phyloP scores from a whole-genome alignment of 23 tunicate genomes.

The Trididemnum clinides region DNA sequence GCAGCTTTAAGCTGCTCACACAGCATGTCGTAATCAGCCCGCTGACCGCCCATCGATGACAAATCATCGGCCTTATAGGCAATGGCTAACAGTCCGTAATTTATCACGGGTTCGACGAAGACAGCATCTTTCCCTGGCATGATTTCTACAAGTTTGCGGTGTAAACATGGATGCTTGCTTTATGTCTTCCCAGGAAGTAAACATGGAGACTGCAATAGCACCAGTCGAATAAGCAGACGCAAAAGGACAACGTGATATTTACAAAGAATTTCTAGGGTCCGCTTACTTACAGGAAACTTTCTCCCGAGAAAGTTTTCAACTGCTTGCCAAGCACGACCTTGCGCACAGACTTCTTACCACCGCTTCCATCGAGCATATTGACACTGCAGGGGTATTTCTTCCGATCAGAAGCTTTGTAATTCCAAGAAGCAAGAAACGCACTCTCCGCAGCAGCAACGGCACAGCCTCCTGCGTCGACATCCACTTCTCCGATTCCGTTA shows the following conservation, averaged over 20 bases:
- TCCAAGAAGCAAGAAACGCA: constrained; percentile 75
- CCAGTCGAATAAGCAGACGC: no score
- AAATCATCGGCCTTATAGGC: no score
- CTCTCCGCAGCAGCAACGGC: constrained; percentile 81
- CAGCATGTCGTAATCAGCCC: no score
- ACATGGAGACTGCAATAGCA: background rate
- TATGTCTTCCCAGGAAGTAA: background rate
- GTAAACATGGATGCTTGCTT: background rate
- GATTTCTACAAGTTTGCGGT: background rate
- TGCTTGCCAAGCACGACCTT: no score
- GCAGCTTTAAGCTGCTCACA: no score
- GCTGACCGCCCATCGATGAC: no score
- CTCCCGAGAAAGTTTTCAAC: background rate
- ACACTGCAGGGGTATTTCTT: constrained; percentile 63
- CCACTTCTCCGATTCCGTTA: constrained; percentile 46
- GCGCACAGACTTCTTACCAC: background rate
- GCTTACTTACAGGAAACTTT: no score
- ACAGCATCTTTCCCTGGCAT: background rate
- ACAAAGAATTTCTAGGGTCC: no score
- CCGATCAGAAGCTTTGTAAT: constrained; percentile 74
- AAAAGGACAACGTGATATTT: no score
- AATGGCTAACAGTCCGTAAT: no score
- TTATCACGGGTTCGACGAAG: no score
- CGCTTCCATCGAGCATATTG: constrained; percentile 14
- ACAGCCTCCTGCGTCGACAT: constrained; percentile 43